Evolutionary conservation across 2,797 vertebrate genomes (phyloP), one percentile per base, ranked within the genome.

Genomic region (Lepus townsendii): DNA sequence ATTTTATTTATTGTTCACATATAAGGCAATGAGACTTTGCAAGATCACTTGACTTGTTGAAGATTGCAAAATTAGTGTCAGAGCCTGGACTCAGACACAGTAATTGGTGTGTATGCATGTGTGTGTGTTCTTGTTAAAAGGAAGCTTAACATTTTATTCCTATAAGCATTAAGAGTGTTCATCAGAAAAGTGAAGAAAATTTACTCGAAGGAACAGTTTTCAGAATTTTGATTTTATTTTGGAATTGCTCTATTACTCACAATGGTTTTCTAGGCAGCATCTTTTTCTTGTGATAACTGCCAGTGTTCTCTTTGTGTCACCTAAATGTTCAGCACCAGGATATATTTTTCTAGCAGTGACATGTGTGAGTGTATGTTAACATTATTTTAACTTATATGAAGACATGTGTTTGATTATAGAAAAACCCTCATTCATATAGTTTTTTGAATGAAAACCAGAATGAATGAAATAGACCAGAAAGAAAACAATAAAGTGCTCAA

Each of bases 351-450:
- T 87, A 75, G 60, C 80, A 90, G 38, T 90, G 50, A 72, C 73
- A 47, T 86, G 78, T 87, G 77, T 87, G 73, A 69, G 19, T 72
- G 24, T 38, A 66, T 24, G 54, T 17, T 62, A 65, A 95, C 93
- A 96, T 76, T 66, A 90, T 76, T 90, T 96, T 94, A 75, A 93
- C 38, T 94, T 87, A 71, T 26, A 60, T 42, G 75, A 86, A 50
- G 30, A 84, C 80, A 38, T 92, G 63, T 88, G 72, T 92, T 94
- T 95, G 24, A 66, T 76, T 84, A 88, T 72, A 72, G 82, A 87
- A 88, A 92, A 87, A 52, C 47, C 52, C 7, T n/a, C 12, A 60
- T 71, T 79, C 65, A 19, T 65, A 35, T 83, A 66, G 75, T 86
- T 92, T 57, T 95, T 16, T 93, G 66, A 86, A 38, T 91, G 52